Evolutionary conservation across 2,888 invertebrate species (phyloP), one percentile per base, ranked within the genome.

Genomic region (Nectonema munidae): DNA sequence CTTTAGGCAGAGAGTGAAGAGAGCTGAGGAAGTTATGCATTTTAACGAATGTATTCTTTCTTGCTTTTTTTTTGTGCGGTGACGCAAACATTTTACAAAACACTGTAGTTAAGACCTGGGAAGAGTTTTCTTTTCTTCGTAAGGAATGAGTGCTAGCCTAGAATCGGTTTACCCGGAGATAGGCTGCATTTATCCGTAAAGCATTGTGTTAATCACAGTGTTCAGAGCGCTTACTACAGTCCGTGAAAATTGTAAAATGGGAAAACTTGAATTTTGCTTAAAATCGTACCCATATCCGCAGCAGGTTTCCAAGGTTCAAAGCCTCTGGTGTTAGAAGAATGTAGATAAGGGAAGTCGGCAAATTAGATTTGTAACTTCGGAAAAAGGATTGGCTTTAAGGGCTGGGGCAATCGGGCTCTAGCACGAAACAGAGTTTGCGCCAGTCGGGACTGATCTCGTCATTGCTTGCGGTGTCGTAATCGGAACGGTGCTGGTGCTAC

Each of bases 341-440:
- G 64, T 64, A 63, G 63, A 60, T 63, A 64, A 64, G 63, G 62
- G 62, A 65, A 64, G 63, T 64, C 63, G 63, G 62, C 64, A 67
- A 66, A 63, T 59, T 62, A 56, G 64, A 65, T 65, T 53, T 52
- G 53, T 54, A 59, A 54, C 55, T 56, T 57, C 62, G 64, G 65
- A 61, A 66, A 57, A 67, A 66, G 64, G 65, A 67, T 67, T 67
- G 66, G 65, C 65, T 67, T 65, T 66, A 64, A 65, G 64, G 64
- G 61, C 61, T 59, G 62, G 61, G 65, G 57, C 56, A 57, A 58
- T 59, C 57, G 61, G 61, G 62, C 61, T 61, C 57, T 60, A 56
- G 58, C 53, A 54, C 54, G 56, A 56, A 55, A 55, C 50, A 50
- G 52, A 51, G 43, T 43, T 42, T 46, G 46, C 44, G 42, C 44